Base-by-base conservation (phyloP, 2,113 vertebrate genomes). In the Sinocyclocheilus grahami region DNA sequence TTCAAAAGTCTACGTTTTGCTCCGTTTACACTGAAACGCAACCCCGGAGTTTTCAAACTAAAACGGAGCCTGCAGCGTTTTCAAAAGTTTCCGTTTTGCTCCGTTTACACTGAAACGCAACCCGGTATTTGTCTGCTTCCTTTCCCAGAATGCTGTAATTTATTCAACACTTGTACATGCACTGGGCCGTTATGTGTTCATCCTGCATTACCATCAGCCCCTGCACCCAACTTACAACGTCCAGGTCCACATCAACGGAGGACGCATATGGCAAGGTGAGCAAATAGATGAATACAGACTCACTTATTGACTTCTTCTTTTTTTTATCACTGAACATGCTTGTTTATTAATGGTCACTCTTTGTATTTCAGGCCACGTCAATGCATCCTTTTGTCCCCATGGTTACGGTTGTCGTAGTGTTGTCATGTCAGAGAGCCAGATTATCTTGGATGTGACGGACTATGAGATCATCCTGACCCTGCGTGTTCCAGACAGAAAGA, bases 141-240 rank as follows among this genome's bases (percentile, higher is more conserved):
- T 87, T 86, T 82, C 82, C 71, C 91, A 99, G 98, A 96, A 96
- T 90, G 95, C 96, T 0, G 96, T 95, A 14, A 92, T 96, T 85
- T 97, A 97, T 27, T 94, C 93, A 11, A 92, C 95, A 2, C 95
- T 87, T 0, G 95, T 99, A 83, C 97, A 96, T 11, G 51, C 90
- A 0, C 92, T 97, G 88, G 97, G 97, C 0, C 97, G 97, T n/a
- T 99, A 99, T 0, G 96, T 97, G 88, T 97, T 99, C 92, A 94
- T 99, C 86, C 92, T 99, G 1, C 98, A 99, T 60, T 95, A 96
- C 79, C 98, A 97, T 93, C 98, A 99, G 92, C 98, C 98, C 0
- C 90, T 91, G 33, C 96, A 98, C 81, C 95, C 97, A 67, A 92
- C 94, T 81, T 99, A 96, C 87, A 89, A 95, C 0, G 85, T 98